Percentiles rank a stretch among this genome's conserved stretches.
phyloP scores from a whole-genome alignment of 2,797 vertebrate species.

The Pagetopsis macropterus region DNA sequence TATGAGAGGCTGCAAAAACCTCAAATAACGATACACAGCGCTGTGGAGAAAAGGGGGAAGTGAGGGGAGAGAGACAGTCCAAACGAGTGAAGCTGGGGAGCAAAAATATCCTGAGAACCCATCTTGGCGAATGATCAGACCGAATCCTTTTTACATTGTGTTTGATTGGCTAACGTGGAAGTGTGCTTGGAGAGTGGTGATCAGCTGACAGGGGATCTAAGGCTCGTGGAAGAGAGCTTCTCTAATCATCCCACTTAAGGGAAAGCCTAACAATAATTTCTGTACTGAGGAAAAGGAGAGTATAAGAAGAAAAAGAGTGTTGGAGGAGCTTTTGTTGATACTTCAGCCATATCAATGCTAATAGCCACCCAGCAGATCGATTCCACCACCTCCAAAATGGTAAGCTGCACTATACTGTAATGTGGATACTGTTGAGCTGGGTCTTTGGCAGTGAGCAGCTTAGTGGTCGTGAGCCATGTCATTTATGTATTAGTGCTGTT shows the following conservation, averaged over 20 bases:
- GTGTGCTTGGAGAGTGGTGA: conserved; percentile 48
- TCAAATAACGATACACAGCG: conserved; percentile 51
- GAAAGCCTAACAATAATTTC: conserved; percentile 57
- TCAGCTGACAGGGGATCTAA: conserved; percentile 36
- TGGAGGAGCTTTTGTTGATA: conserved; percentile 27
- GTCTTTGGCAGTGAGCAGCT: conserved; percentile 28
- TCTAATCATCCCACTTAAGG: conserved; percentile 50
- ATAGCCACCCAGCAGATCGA: conserved; percentile 80
- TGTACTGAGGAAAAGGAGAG: conserved; percentile 24
- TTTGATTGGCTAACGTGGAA: conserved; percentile 72
- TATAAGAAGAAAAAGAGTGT: conserved; percentile 5
- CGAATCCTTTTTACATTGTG: conserved; percentile 45
- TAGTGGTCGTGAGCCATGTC: not conserved
- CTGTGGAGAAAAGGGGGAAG: conserved; percentile 20
- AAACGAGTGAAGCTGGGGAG: conserved; percentile 44
- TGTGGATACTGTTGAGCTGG: conserved; percentile 42
- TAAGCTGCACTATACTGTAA: conserved; percentile 58
- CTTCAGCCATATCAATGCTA: conserved; percentile 77
- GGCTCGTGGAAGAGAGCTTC: conserved; percentile 26
- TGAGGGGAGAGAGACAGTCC: conserved; percentile 7
- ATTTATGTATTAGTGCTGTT: conserved; percentile 6
- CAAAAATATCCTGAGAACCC: conserved; percentile 56
- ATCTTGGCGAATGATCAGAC: conserved; percentile 55
- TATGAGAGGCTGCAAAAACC: conserved; percentile 61
- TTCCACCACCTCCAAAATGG: conserved; percentile 69